Conservation (phyloP, 2,113 vertebrate genomes). For the Sitta europaea region DNA sequence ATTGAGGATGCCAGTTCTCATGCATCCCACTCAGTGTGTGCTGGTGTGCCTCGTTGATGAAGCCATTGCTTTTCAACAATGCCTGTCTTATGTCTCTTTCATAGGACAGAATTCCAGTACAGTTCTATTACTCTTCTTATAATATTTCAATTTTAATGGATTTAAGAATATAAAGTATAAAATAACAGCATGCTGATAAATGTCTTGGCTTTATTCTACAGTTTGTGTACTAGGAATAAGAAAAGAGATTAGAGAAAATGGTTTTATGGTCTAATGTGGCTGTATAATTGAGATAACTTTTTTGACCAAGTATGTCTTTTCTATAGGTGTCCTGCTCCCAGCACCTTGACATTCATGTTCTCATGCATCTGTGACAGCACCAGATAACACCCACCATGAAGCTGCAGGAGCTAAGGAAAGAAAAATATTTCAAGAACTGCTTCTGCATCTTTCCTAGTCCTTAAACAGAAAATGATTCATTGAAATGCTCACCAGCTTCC, state of each 20-base stretch:
- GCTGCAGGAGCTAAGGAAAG: background rate
- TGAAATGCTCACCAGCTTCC: background rate
- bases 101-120: background rate
- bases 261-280: rapidly evolving
- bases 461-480: background rate
- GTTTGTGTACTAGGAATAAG: background rate
- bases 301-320: background rate
- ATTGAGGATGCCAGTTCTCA: background rate
- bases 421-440: background rate
- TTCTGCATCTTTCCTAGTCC: background rate
- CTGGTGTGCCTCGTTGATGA: background rate
- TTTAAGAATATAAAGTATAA: background rate
- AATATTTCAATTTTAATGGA: background rate
- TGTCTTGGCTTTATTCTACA: background rate
- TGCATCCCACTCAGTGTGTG: rapidly evolving
- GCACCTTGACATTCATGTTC: background rate
- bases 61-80: background rate
- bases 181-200: background rate
- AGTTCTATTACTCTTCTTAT: background rate
- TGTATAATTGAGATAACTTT: background rate
- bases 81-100: background rate
- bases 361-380: background rate
- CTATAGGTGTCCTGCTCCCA: background rate
- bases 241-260: background rate
- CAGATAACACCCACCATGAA: background rate